Conservation (phyloP, 2,113 vertebrate species). For the Mastomys coucha region DNA sequence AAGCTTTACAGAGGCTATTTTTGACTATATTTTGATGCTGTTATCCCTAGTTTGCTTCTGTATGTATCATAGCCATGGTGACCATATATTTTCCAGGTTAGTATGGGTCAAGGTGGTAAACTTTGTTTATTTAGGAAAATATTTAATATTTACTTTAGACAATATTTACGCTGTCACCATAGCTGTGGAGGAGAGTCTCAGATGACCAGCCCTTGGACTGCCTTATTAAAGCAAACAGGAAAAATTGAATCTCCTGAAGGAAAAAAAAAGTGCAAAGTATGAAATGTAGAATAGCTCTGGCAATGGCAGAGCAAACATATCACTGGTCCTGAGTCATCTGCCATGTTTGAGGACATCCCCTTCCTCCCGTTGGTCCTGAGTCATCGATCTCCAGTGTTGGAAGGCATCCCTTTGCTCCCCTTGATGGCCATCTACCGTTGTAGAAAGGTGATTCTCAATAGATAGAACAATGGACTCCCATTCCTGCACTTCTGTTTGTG, state of each 20-base stretch:
- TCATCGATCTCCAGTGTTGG: too few relatives aligned
- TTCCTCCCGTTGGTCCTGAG: background rate
- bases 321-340: background rate
- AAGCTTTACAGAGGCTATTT: constrained; percentile 60
- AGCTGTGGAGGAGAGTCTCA: constrained; percentile 54
- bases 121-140: constrained; percentile 71
- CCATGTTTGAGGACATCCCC: background rate
- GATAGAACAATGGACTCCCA: background rate
- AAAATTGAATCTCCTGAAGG: constrained; percentile 44
- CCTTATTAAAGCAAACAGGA: constrained; percentile 1
- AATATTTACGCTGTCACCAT: constrained; percentile 58
- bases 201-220: background rate
- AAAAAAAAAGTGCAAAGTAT: background rate
- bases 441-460: background rate
- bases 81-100: constrained; percentile 66
- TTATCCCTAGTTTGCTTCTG: constrained; percentile 45
- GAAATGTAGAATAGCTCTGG: background rate
- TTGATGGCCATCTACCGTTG: background rate
- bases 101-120: constrained; percentile 52
- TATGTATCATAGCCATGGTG: constrained; percentile 67
- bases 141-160: constrained; percentile 58
- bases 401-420: background rate
- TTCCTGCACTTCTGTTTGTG: background rate
- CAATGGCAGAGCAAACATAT: background rate
- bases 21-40: constrained; percentile 32